Conservation (phyloP, 35 echinoderm and acorn worm species). For the Anneissia japonica region DNA sequence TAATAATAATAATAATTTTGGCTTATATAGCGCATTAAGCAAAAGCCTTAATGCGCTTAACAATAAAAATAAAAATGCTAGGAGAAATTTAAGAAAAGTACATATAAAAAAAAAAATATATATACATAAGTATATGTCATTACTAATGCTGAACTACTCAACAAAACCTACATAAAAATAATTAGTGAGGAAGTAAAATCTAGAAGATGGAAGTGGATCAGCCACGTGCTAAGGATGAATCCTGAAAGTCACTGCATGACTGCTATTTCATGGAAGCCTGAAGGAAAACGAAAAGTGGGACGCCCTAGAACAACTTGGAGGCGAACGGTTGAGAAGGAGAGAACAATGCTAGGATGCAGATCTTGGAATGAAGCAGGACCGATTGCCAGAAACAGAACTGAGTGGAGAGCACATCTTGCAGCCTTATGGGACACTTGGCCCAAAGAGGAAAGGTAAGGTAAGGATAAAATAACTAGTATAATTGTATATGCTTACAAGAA, state of each 20-base stretch:
- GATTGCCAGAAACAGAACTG: neutral
- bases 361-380: conserved; percentile 4
- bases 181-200: neutral
- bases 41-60: too few species aligned
- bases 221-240: conserved; percentile 26
- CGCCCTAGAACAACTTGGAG: conserved; percentile 29
- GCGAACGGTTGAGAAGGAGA: conserved; percentile 27
- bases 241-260: conserved; percentile 1
- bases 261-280: neutral
- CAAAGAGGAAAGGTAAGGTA: neutral
- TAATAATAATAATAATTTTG: too few species aligned
- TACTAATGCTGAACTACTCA: too few species aligned
- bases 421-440: neutral
- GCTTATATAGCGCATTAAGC: neutral
- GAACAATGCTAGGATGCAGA: neutral
- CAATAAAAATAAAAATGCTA: too few species aligned
- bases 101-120: too few species aligned
- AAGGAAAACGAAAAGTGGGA: neutral
- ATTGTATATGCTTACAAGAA: too few species aligned
- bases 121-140: too few species aligned
- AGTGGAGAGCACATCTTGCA: conserved; percentile 2
- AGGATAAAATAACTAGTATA: too few species aligned
- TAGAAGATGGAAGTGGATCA: conserved; percentile 19
- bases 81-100: too few species aligned
- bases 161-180: neutral